A percentile compares a stretch with the other conserved stretches of the same genome.
Conservation (phyloP, 2,113 vertebrate genomes). For the Pimephales promelas region DNA sequence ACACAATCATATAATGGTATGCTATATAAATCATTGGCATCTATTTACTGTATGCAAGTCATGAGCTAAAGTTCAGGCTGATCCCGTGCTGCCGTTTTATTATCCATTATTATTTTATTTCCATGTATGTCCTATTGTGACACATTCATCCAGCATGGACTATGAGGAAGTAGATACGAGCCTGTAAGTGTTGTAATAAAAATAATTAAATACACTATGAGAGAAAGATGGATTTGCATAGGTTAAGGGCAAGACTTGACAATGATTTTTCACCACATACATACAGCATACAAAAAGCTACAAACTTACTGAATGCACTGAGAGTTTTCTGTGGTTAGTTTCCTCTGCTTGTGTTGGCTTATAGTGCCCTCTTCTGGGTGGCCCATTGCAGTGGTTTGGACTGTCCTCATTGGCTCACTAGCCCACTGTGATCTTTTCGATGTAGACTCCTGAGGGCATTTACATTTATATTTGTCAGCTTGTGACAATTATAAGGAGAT, state of each 20-base stretch:
- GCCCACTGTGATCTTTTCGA: neutral
- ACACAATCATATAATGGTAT: neutral
- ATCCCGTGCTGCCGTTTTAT: too few species aligned
- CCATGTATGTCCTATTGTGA: too few species aligned
- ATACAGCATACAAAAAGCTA: neutral
- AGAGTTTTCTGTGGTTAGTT: neutral
- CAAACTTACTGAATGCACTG: constrained; percentile 34
- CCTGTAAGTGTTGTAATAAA: neutral
- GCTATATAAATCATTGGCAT: constrained; percentile 1
- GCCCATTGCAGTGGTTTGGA: constrained; percentile 32
- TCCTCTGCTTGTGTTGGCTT: constrained; percentile 1
- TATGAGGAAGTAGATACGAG: neutral
- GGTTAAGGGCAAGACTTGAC: neutral
- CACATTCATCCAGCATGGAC: neutral
- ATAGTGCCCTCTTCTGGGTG: constrained; percentile 49
- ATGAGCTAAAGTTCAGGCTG: neutral
- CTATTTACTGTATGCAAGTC: neutral
- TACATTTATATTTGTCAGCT: neutral
- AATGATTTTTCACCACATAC: neutral
- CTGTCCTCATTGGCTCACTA: neutral
- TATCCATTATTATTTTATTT: neutral
- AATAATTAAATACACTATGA: neutral
- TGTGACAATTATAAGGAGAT: neutral
- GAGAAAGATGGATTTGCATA: neutral
- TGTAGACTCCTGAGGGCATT: constrained; percentile 28